Conservation (phyloP, 2,797 vertebrate species). For the Petrocephalus schoutedeni region DNA sequence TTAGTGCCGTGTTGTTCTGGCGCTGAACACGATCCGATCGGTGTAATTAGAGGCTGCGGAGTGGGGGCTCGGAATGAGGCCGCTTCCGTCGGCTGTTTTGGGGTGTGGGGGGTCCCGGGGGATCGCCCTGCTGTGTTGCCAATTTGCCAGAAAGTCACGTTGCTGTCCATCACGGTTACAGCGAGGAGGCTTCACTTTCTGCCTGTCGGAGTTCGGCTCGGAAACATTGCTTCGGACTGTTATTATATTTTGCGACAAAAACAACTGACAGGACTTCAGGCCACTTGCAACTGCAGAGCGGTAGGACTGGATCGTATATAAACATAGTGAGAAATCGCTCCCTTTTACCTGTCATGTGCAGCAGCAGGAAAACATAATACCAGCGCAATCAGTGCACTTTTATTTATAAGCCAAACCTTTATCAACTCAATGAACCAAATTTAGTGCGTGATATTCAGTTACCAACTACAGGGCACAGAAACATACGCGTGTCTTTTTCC, state of each 20-base stretch:
- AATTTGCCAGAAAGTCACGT: background rate
- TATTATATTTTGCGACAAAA: background rate
- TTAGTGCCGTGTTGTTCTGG: constrained; percentile 70
- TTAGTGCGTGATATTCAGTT: background rate
- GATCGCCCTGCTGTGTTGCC: background rate
- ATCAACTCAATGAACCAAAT: constrained; percentile 3
- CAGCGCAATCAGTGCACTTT: background rate
- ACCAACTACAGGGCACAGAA: background rate
- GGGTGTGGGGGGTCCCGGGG: background rate
- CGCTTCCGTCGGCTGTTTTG: background rate
- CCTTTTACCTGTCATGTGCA: background rate
- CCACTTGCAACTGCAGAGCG: background rate
- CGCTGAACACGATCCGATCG: constrained; percentile 65
- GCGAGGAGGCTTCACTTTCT: background rate
- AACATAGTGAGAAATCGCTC: background rate
- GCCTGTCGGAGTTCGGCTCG: background rate
- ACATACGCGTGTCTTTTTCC: background rate
- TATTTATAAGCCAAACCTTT: background rate
- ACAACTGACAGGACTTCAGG: background rate
- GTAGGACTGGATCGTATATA: background rate
- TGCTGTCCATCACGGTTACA: background rate
- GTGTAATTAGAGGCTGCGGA: constrained; percentile 45
- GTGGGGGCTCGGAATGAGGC: constrained; percentile 18
- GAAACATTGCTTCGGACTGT: background rate
- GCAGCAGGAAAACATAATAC: background rate